Percentiles rank a stretch among this genome's conserved stretches.
Evolutionary conservation across 1,140 invertebrate genomes (phyloP).

Genomic region (Drosophila funebris): DNA sequence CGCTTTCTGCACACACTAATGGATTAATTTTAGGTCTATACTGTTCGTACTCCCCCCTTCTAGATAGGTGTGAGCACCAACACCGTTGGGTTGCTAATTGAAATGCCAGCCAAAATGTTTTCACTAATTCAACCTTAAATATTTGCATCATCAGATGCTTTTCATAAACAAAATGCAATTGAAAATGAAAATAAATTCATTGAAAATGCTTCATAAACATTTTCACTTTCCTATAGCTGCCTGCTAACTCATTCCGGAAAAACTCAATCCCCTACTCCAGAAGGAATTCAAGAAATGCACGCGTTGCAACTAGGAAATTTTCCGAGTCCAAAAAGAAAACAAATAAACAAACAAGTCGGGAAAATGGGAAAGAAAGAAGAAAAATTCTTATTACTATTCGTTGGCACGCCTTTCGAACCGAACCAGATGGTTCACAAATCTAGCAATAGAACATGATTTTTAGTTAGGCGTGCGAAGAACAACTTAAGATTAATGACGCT

Average conservation of each 20-base stretch:
- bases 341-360: constrained; percentile 4
- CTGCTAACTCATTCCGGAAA: constrained; percentile 4
- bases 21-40: constrained; percentile 50
- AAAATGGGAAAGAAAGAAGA: constrained; percentile 19
- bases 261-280: background rate
- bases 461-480: constrained; percentile 43
- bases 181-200: constrained; percentile 21
- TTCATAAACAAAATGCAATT: constrained; percentile 11
- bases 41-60: background rate
- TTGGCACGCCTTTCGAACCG: constrained; percentile 54
- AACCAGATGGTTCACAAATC: constrained; percentile 55
- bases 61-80: constrained; percentile 9
- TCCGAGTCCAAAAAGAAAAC: constrained; percentile 17
- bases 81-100: constrained; percentile 15
- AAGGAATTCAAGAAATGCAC: constrained; percentile 70
- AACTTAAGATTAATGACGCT: constrained; percentile 53
- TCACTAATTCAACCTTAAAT: constrained; percentile 8
- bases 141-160: constrained; percentile 37
- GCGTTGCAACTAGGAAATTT: constrained; percentile 61
- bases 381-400: constrained; percentile 25
- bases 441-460: constrained; percentile 43
- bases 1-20: constrained; percentile 78
- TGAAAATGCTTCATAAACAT: constrained; percentile 36
- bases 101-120: constrained; percentile 15
- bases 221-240: constrained; percentile 11